Evolutionary conservation across 35 echinoderm and acorn worm species (phyloP).

Genomic region (Diadema setosum): DNA sequence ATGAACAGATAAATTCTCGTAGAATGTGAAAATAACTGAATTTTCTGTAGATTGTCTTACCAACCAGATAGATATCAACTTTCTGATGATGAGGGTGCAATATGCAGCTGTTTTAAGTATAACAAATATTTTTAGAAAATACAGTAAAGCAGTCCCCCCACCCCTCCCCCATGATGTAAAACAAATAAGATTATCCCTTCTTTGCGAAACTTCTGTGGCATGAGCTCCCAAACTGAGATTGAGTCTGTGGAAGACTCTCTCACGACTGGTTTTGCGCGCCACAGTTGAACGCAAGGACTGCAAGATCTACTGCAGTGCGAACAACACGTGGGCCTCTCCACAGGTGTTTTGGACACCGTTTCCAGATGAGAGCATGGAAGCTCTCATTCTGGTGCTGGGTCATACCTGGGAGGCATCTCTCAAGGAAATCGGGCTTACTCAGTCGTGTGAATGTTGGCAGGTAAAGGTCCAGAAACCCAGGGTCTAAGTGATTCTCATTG

Average conservation of each 20-base stretch:
- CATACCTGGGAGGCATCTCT: constrained; percentile 10
- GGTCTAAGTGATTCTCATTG: background rate
- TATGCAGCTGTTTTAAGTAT: too few relatives aligned
- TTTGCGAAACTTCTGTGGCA: background rate
- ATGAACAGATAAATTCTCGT: too few relatives aligned
- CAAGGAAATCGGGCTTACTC: background rate
- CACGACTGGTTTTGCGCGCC: background rate
- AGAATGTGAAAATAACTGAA: too few relatives aligned
- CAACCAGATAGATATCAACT: too few relatives aligned
- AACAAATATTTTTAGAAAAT: too few relatives aligned
- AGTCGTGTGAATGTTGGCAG: background rate
- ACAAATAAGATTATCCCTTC: background rate
- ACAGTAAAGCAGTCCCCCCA: too few relatives aligned
- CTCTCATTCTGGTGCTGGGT: constrained; percentile 44
- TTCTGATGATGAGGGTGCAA: too few relatives aligned
- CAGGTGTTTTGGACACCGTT: constrained; percentile 1
- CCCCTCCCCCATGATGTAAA: too few relatives aligned
- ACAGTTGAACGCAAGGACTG: background rate
- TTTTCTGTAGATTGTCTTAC: too few relatives aligned
- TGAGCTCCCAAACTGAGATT: background rate
- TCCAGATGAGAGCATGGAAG: constrained; percentile 11
- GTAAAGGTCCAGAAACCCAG: background rate
- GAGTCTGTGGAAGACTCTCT: background rate
- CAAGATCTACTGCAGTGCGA: background rate
- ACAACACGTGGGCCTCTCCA: too few relatives aligned